A percentile compares a stretch with the other conserved stretches of the same genome.
Evolutionary conservation across 2,113 vertebrate species (phyloP).

Genomic region (Labeo catla): DNA sequence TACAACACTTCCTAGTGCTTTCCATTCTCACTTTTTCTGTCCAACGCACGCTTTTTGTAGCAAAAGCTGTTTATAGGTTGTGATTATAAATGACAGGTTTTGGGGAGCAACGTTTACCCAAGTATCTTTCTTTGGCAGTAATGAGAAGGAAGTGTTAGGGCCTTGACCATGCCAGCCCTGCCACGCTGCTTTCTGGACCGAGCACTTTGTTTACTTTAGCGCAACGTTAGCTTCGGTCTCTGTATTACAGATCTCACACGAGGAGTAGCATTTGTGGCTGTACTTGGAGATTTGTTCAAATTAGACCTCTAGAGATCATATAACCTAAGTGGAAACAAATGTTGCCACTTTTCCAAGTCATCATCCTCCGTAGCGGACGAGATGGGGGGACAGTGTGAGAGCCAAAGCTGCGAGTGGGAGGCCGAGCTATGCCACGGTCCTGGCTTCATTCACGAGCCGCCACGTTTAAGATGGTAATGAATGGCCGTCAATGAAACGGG

Average conservation of each 20-base stretch:
- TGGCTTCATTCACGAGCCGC: slow-evolving; percentile 87
- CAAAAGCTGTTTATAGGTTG: slow-evolving; percentile 50
- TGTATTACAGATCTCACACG: slow-evolving; percentile 68
- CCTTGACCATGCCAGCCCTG: slow-evolving; percentile 62
- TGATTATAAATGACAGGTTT: slow-evolving; percentile 67
- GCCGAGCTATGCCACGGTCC: slow-evolving; percentile 87
- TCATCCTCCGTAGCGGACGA: slow-evolving; percentile 61
- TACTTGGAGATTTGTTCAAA: slow-evolving; percentile 79
- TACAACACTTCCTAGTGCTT: slow-evolving; percentile 45
- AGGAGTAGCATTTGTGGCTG: slow-evolving; percentile 73
- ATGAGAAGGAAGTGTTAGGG: slow-evolving; percentile 62
- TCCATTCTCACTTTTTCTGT: slow-evolving; percentile 52
- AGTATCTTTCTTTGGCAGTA: slow-evolving; percentile 45
- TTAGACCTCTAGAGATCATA: slow-evolving; percentile 79
- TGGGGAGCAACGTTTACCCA: slow-evolving; percentile 42
- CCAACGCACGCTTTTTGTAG: slow-evolving; percentile 19
- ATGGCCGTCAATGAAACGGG: slow-evolving; percentile 89
- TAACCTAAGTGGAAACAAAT: slow-evolving; percentile 82
- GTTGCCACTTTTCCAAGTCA: slow-evolving; percentile 63
- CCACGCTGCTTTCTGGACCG: slow-evolving; percentile 55
- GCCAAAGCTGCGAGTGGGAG: slow-evolving; percentile 84
- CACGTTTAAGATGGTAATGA: slow-evolving; percentile 91
- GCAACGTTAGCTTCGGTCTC: slow-evolving; percentile 71
- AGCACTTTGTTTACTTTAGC: slow-evolving; percentile 66
- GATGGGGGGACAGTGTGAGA: slow-evolving; percentile 58